A percentile compares a stretch with the other conserved stretches of the same genome.
Evolutionary conservation across 1,140 invertebrate species (phyloP).

Genomic region (Drosophila bipectinata): DNA sequence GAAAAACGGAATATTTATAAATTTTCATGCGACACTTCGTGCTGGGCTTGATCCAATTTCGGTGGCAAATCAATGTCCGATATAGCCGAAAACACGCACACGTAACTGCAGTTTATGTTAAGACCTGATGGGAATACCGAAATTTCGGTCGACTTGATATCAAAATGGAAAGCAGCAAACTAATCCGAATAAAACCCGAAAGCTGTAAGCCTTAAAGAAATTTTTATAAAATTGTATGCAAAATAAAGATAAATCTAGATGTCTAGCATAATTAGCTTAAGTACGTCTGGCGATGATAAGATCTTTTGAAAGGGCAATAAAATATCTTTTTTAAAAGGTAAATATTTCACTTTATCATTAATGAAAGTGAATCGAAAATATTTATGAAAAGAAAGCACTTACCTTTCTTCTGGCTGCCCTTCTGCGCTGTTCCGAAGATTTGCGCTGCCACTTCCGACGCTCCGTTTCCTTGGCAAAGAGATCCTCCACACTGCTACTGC

Average conservation of each 20-base stretch:
- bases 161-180: constrained; percentile 55
- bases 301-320: background rate
- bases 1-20: constrained; percentile 20
- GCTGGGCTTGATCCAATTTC: constrained; percentile 48
- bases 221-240: background rate
- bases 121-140: constrained; percentile 35
- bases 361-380: background rate
- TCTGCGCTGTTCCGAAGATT: constrained; percentile 24
- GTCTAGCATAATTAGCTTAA: background rate
- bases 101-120: constrained; percentile 34
- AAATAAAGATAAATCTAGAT: constrained; percentile 1
- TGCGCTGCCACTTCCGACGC: constrained; percentile 47
- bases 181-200: constrained; percentile 6
- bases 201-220: background rate
- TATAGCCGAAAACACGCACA: constrained; percentile 20
- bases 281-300: background rate
- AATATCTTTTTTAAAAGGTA: background rate
- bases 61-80: constrained; percentile 22
- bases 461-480: constrained; percentile 51
- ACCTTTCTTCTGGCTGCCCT: constrained; percentile 44
- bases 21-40: constrained; percentile 48
- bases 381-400: constrained; percentile 16
- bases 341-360: background rate
- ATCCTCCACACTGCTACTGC: constrained; percentile 67
- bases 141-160: constrained; percentile 21